Evolutionary conservation across 2,888 invertebrate genomes (phyloP), one percentile per base, ranked within the genome.

Genomic region (Cepaea hortensis): DNA sequence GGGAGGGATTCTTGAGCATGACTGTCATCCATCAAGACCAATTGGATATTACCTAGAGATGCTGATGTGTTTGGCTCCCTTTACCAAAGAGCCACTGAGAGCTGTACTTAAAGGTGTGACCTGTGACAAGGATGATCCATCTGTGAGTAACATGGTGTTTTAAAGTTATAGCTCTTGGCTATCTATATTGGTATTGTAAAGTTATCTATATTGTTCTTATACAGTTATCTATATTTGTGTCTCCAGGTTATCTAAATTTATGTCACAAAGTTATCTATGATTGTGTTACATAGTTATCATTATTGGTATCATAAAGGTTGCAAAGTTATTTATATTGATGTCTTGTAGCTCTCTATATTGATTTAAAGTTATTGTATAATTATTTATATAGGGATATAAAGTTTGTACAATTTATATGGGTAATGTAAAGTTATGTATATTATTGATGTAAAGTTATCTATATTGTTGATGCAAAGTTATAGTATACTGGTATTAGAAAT

Each of bases 1-100:
- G 86, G 99, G 99, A 62, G 99, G 99, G 0, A 96, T n/a, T 96
- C 89, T 94, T 98, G 96, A 97, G 80, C 98, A 99, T 94, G 97
- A 97, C 87, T 99, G 99, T 94, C 97, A 97, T 89, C 94, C 96
- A 15, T 96, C 97, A 91, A 95, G 98, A 91, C 96, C 97, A 85
- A 97, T 96, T 83, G 95, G 95, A 23, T 99, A 99, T 94, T 99
- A 97, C 93, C 95, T 99, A 91, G 99, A 99, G 95, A n/a, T 96
- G 0, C 94, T 99, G 0, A 95, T 98, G 90, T 97, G 97, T 62
- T 55, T 99, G 61, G 98, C 98, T 3, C 98, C 98, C 0, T 99
- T 99, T 94, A 98, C 98, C 94, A 99, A 99, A 95, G 96, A 96
- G 91, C 97, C 98, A 0, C 91, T 99, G 1, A 96, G 97, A 91